These are phyloP conservation scores for Amphimallon solstitiale DNA, from an alignment of 2,888 invertebrate species.

Conservation along the genomic window DNA sequence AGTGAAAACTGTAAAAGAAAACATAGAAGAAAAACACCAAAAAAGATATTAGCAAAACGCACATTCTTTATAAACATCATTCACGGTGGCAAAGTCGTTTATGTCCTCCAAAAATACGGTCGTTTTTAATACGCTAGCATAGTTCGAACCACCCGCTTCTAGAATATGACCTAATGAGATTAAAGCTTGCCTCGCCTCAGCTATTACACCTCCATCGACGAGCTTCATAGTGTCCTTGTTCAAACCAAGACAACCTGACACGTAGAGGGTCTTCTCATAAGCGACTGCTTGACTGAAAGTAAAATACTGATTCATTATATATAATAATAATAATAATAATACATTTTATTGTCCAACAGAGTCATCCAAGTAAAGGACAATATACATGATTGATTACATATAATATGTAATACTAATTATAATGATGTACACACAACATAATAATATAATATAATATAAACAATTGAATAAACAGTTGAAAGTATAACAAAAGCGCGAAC, in stretches of 20 bases:
- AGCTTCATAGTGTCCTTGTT: constrained; percentile 75
- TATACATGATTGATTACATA: too few relatives aligned
- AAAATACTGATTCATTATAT: too few relatives aligned
- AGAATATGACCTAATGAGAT: constrained; percentile 82
- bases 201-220: constrained; percentile 78
- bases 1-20: constrained; percentile 72
- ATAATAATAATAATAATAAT: too few relatives aligned
- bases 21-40: not conserved
- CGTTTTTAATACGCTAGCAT: constrained; percentile 83
- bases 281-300: constrained; percentile 82
- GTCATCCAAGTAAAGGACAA: too few relatives aligned
- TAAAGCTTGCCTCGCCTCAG: constrained; percentile 80
- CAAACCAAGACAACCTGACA: constrained; percentile 88
- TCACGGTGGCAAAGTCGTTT: constrained; percentile 82
- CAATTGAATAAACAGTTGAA: too few relatives aligned
- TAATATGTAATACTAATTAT: too few relatives aligned
- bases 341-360: too few relatives aligned
- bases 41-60: too few relatives aligned
- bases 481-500: too few relatives aligned
- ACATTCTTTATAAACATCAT: constrained; percentile 88
- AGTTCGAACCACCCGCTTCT: constrained; percentile 76
- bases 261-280: constrained; percentile 83
- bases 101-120: constrained; percentile 85
- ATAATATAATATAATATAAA: too few relatives aligned
- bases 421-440: too few relatives aligned